A percentile compares a stretch with the other conserved stretches of the same genome.
These are phyloP conservation scores for Xestia c-nigrum DNA, from an alignment of 2,888 invertebrate species.

Conservation along the genomic window DNA sequence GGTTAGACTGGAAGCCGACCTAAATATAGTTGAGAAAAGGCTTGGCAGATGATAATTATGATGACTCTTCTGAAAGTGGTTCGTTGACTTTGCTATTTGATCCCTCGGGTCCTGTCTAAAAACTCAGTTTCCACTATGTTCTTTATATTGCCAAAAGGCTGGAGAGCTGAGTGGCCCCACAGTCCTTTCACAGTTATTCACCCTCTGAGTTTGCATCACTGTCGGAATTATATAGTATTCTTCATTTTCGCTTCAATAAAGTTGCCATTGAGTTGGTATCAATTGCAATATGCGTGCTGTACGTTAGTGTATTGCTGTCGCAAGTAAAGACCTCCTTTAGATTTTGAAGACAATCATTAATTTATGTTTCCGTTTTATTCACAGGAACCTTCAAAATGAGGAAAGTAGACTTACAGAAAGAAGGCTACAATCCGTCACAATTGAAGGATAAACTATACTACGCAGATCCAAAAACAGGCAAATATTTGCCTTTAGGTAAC, in stretches of 20 bases:
- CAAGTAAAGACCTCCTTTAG: neutral
- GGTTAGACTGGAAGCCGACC: too few relatives aligned
- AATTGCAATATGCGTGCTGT: neutral
- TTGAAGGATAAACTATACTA: conserved; percentile 95
- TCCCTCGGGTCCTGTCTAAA: neutral
- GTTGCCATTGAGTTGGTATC: neutral
- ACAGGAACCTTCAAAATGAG: conserved; percentile 98
- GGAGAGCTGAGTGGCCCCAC: neutral
- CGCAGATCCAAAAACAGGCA: conserved; percentile 92
- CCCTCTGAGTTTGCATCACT: neutral
- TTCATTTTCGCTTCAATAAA: neutral
- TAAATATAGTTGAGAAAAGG: too few relatives aligned
- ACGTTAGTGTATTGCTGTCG: too few relatives aligned
- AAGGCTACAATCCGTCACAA: conserved; percentile 94
- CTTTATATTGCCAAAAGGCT: neutral
- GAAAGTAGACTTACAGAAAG: conserved; percentile 97
- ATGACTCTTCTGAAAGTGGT: neutral
- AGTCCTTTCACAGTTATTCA: neutral
- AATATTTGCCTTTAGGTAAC: conserved; percentile 93
- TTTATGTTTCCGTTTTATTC: conserved; percentile 66
- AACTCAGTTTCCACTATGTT: neutral
- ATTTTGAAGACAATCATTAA: neutral
- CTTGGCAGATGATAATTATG: too few relatives aligned
- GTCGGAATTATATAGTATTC: neutral
- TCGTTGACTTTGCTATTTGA: neutral